These are phyloP conservation scores for Lasioglossum villosulum DNA, from an alignment of 2,888 invertebrate genomes.

Conservation along the genomic window DNA sequence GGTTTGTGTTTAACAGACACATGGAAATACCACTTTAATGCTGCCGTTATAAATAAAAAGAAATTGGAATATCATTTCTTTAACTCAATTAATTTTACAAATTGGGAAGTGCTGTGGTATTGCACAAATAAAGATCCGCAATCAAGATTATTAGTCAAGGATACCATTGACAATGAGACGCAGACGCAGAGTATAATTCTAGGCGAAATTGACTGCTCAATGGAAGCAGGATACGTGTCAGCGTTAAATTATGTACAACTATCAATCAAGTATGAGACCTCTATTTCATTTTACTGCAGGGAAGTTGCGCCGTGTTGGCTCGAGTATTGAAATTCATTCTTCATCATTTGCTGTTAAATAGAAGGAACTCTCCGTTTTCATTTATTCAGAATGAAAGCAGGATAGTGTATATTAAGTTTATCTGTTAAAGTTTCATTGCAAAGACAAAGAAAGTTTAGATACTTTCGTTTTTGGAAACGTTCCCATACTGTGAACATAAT, in stretches of 20 bases:
- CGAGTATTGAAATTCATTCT: not conserved
- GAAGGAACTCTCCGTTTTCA: not conserved
- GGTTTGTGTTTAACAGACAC: too few species aligned
- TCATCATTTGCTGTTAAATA: not conserved
- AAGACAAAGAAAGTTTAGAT: not conserved
- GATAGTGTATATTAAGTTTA: not conserved
- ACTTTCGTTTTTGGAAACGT: not conserved
- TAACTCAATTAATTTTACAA: too few species aligned
- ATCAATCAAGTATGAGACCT: not conserved
- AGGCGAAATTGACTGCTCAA: not conserved
- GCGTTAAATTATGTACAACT: not conserved
- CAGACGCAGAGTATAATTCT: not conserved
- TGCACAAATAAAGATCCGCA: too few species aligned
- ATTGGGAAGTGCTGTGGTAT: too few species aligned
- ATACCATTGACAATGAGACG: not conserved
- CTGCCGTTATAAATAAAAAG: too few species aligned
- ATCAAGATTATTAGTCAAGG: not conserved
- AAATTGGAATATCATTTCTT: too few species aligned
- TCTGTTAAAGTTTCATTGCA: not conserved
- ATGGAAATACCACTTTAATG: too few species aligned
- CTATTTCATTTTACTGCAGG: not conserved
- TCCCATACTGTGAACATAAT: too few species aligned
- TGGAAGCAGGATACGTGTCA: not conserved
- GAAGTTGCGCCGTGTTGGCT: not conserved
- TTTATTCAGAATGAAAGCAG: not conserved